Evolutionary conservation across 2,113 vertebrate genomes (phyloP).

Genomic region (Danio rerio): DNA sequence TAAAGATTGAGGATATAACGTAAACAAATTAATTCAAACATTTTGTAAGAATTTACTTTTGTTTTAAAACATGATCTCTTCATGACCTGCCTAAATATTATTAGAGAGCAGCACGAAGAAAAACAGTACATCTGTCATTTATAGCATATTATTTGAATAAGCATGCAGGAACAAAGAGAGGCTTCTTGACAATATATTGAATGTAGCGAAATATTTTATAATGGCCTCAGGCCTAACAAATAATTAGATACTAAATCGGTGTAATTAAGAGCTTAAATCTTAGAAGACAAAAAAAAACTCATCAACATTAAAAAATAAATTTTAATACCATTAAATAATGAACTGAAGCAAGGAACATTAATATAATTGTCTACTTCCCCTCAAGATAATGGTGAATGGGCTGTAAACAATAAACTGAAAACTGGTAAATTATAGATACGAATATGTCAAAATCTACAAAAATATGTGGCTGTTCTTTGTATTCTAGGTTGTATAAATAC

Average conservation of each 20-base stretch:
- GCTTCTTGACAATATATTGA: conserved; percentile 44
- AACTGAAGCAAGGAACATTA: conserved; percentile 80
- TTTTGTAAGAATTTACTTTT: not conserved
- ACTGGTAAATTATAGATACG: conserved; percentile 68
- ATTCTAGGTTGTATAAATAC: not conserved
- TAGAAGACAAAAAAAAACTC: conserved; percentile 79
- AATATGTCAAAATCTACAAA: conserved; percentile 31
- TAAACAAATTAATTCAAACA: too few relatives aligned
- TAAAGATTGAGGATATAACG: too few relatives aligned
- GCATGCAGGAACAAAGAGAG: not conserved
- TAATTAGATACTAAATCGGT: conserved; percentile 83
- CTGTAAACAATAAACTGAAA: too few relatives aligned
- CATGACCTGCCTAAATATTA: not conserved
- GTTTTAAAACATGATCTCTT: not conserved
- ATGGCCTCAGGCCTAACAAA: conserved; percentile 77
- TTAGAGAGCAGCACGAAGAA: not conserved
- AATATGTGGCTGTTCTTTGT: not conserved
- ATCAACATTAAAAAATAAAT: conserved; percentile 75
- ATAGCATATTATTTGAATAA: not conserved
- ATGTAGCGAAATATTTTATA: conserved; percentile 70
- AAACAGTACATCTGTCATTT: not conserved
- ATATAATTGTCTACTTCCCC: conserved; percentile 78
- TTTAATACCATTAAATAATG: conserved; percentile 73
- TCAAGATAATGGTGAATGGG: conserved; percentile 74
- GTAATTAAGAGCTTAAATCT: conserved; percentile 84